Evolutionary conservation across 2,113 vertebrate species (phyloP).

Genomic region (Daubentonia madagascariensis): DNA sequence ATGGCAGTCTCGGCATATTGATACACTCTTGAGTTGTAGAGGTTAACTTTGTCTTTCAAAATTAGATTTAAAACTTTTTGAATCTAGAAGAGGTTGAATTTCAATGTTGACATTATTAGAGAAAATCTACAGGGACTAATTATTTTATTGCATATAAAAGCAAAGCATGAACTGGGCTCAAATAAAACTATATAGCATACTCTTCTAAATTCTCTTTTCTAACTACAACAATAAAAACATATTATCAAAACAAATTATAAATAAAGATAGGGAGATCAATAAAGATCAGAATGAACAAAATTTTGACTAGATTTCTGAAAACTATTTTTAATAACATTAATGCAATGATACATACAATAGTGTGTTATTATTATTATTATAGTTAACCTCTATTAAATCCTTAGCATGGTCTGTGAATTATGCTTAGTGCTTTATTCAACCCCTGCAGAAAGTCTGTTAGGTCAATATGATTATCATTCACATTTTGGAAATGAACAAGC

Average conservation of each 20-base stretch:
- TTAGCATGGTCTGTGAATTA: neutral
- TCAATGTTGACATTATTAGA: neutral
- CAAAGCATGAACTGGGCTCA: neutral
- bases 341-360: neutral
- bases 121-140: neutral
- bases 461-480: neutral
- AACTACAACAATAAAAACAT: neutral
- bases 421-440: neutral
- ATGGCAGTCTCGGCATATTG: neutral
- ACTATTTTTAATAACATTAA: neutral
- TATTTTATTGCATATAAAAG: neutral
- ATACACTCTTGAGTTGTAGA: neutral
- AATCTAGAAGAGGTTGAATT: neutral
- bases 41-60: neutral
- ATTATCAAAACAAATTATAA: slow-evolving; percentile 34
- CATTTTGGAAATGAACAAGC: neutral
- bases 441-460: neutral
- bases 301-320: neutral
- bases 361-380: neutral
- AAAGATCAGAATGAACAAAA: neutral
- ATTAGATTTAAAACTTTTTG: neutral
- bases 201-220: neutral
- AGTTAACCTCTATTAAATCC: neutral
- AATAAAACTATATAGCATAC: neutral
- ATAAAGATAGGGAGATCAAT: neutral